Base-by-base conservation (phyloP, 1,140 invertebrate species). In the Eubasilissa regina region DNA sequence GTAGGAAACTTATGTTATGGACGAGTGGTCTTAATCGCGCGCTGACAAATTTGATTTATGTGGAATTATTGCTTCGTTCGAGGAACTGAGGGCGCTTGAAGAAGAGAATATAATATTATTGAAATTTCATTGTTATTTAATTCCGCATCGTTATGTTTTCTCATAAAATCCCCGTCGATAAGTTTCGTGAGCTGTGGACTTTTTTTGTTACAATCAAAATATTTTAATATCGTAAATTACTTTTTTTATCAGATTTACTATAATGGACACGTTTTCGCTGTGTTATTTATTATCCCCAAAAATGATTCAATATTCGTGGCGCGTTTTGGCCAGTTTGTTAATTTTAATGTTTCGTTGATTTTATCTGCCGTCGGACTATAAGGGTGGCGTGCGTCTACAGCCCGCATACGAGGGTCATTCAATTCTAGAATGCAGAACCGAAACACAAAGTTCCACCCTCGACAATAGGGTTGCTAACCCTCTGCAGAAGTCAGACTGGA, bases 291-390 rank as follows among this genome's bases (percentile, higher is more conserved):
- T 73, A 73, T 10, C n/a, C 13, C 12, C 10, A 21, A 48, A 73
- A 70, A 70, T 70, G 66, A n/a, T 17, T 70, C 56, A 11, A 60
- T 19, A 45, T 66, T 66, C 43, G 8, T 45, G 15, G 6, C 12
- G 51, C 51, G 70, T 73, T 77, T 77, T 13, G 64, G 25, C n/a
- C 56, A 48, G 47, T 68, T 77, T 77, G 75, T 77, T 70, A 77
- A 77, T 77, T 77, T 70, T 77, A 77, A 77, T 77, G 62, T 35
- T 44, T 43, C n/a, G 15, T 77, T 55, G 75, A 77, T 77, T 51
- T 53, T 68, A 77, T 77, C 75, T 77, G 11, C 21, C 48, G 10
- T 11, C 45, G 45, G 70, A 73, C 21, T 21, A 56, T 70, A 45
- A 43, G 70, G 70, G 53, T 48, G 48, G 70, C 48, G 70, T 73